Conservation (phyloP, 2,797 vertebrate species). For the Tragopan temminckii region DNA sequence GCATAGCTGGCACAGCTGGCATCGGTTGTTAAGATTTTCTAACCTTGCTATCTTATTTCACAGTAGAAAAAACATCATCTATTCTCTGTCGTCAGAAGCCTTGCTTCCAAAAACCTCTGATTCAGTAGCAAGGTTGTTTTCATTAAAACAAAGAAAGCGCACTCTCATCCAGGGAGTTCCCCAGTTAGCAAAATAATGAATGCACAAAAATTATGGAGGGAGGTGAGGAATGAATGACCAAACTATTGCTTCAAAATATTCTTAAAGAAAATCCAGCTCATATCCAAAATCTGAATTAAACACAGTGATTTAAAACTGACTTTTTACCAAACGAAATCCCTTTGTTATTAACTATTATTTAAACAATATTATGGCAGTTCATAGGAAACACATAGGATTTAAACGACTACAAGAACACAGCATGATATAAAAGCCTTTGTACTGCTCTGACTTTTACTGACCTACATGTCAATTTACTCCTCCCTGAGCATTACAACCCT, state of each 20-base stretch:
- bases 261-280: not conserved
- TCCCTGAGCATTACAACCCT: constrained; percentile 46
- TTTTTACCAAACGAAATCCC: not conserved
- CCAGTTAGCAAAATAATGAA: not conserved
- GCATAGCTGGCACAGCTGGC: not conserved
- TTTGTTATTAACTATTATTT: not conserved
- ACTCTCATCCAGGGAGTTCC: not conserved
- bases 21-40: not conserved
- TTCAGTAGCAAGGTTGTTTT: not conserved
- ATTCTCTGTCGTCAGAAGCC: not conserved
- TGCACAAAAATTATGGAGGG: not conserved
- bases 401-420: constrained; percentile 48
- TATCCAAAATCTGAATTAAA: not conserved
- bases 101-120: not conserved
- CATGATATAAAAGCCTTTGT: constrained; percentile 51
- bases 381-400: not conserved
- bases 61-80: not conserved
- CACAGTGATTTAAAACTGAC: not conserved
- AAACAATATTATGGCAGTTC: constrained; percentile 12
- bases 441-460: constrained; percentile 55
- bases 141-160: not conserved
- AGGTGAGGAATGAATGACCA: fast-evolving
- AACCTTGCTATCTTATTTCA: not conserved
- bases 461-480: constrained; percentile 59
- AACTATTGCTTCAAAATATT: not conserved